Evolutionary conservation across 1,140 invertebrate genomes (phyloP), one percentile per base, ranked within the genome.

Genomic region (Gryllus bimaculatus): DNA sequence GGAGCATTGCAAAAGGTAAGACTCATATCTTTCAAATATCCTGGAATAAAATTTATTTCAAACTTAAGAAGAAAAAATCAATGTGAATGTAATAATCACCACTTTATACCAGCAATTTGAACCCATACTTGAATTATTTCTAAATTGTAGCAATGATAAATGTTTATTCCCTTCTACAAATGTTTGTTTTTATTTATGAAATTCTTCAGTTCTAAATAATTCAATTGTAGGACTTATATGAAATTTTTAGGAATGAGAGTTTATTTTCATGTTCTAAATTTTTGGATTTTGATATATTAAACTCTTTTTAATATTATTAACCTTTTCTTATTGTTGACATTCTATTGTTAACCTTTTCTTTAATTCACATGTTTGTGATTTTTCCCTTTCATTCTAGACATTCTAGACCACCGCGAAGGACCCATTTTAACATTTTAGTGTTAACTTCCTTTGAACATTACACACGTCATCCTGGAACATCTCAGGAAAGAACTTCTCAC

Each of bases 1-100:
- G 96, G 92, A 93, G 94, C 84, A 99, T 99, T 85, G 95, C 98
- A 82, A 96, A 96, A 91, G 97, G 95, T 98, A 85, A 80, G 73
- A 39, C 26, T 39, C 47, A 26, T 0, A 13, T 78, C 77, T 8
- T 18, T 21, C 13, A 20, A 21, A 39, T 74, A 74, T 6, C 77
- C 3, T 18, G 77, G 4, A 26, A 73, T 13, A 21, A 26, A 47
- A 8, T 5, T 21, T 47, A 73, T 74, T 15, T 48, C 73, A 74
- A 47, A 26, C 74, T 8, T 78, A 73, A 47, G 47, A 15, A 73
- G 3, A n/a, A 6, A 18, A 39, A 77, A 10, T 20, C 26, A 75
- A 0, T 47, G 10, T 48, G 7, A 8, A 26, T 79, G 48, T 20
- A 18, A 47, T 39, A 0, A n/a, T 13, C 18, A 48, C 74, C 8